Evolutionary conservation across 2,888 invertebrate species (phyloP).

Genomic region (Diabrotica balteata): DNA sequence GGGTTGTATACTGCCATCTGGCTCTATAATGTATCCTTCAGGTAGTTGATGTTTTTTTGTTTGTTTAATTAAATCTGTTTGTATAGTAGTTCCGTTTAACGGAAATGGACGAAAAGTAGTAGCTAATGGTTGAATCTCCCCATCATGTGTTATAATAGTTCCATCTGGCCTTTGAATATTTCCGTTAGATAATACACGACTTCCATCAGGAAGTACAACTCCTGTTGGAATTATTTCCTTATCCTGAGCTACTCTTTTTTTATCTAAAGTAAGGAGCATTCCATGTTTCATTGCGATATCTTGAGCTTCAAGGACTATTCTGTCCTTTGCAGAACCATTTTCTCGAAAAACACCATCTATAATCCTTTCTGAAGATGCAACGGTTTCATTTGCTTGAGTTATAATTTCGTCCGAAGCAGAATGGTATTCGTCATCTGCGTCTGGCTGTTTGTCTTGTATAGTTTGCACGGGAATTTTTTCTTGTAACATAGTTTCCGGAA

Average conservation of each 20-base stretch:
- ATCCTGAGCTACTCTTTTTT: neutral
- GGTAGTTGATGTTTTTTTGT: too few species aligned
- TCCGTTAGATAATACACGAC: neutral
- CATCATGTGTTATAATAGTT: neutral
- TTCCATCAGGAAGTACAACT: neutral
- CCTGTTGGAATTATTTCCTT: neutral
- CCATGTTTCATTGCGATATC: too few species aligned
- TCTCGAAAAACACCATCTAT: too few species aligned
- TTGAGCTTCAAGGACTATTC: too few species aligned
- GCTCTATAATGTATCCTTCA: neutral
- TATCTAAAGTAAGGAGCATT: neutral
- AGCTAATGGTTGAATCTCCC: neutral
- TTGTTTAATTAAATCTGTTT: neutral
- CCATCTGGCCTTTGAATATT: slow-evolving; percentile 2
- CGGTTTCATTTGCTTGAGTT: too few species aligned
- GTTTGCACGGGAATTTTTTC: too few species aligned
- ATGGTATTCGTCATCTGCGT: too few species aligned
- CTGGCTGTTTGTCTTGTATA: too few species aligned
- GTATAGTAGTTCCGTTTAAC: neutral
- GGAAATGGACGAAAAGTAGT: neutral
- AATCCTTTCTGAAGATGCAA: too few species aligned
- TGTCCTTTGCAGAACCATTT: too few species aligned
- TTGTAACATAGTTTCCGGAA: too few species aligned
- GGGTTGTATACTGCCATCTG: neutral
- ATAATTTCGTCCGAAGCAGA: too few species aligned